Base-by-base conservation (phyloP, 1,140 invertebrate species). In the Eueides isabella region DNA sequence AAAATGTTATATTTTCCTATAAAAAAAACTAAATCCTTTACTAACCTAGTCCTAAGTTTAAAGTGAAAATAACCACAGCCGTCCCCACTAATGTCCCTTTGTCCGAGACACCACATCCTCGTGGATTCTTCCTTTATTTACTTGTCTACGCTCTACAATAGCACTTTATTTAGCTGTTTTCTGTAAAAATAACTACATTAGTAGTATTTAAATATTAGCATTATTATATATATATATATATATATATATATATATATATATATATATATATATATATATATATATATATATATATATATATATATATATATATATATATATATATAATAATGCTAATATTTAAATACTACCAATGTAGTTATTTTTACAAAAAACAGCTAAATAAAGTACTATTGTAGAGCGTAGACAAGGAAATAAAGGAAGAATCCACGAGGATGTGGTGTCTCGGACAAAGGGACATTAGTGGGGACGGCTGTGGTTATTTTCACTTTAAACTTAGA, bases 41-140 rank as follows among this genome's bases (percentile, higher is more conserved):
- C 63, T 65, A 65, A 65, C 19, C 63, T 14, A 65, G 28, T 65
- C 35, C 63, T 26, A 65, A 65, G 48, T 55, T 55, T 55, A 3
- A 55, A 55, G 48, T 55, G 48, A 55, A 55, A 55, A 55, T 19
- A 26, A 55, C 48, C 48, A 26, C 23, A 26, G 19, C 48, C 1
- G 2, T 55, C 48, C n/a, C 11, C n/a, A 23, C 48, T 55, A 55
- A 55, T 26, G 48, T 55, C 48, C 23, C 26, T 26, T 55, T 55
- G 48, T 55, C 4, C 19, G 48, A 23, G 19, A 26, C 23, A 55
- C 48, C 48, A 23, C 48, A 55, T 26, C n/a, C 19, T 55, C 7
- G 12, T 4, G 23, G 48, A 55, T 19, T 55, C 23, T n/a, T 55
- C 19, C 23, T 55, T 26, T 55, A 55, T 55, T 55, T 26, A 55